Evolutionary conservation across 2,888 invertebrate genomes (phyloP).

Genomic region (Diaphora mendica): DNA sequence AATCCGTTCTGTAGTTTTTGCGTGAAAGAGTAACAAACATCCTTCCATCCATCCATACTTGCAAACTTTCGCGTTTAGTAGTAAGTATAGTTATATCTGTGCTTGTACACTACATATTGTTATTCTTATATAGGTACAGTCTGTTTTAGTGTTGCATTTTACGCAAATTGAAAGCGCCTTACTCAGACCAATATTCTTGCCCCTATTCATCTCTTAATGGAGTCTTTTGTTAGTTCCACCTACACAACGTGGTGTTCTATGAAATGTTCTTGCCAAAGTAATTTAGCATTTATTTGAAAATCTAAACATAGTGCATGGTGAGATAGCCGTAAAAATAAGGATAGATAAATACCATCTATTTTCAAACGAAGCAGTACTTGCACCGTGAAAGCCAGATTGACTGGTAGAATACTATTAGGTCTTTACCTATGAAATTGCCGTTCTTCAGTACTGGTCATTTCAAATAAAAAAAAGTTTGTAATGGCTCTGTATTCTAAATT

Average conservation of each 20-base stretch:
- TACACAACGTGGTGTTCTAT: neutral
- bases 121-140: neutral
- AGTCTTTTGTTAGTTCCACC: constrained; percentile 4
- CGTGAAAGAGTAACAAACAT: too few species aligned
- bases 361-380: too few species aligned
- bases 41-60: too few species aligned
- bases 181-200: constrained; percentile 2
- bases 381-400: too few species aligned
- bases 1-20: too few species aligned
- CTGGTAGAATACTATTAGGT: too few species aligned
- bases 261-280: neutral
- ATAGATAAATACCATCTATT: too few species aligned
- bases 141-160: neutral
- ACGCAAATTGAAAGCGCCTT: constrained; percentile 4
- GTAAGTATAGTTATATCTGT: neutral
- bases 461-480: too few species aligned
- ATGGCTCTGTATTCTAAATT: too few species aligned
- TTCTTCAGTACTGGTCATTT: too few species aligned
- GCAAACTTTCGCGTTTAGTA: too few species aligned
- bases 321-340: neutral
- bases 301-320: neutral
- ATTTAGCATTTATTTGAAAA: neutral
- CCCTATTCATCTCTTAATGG: constrained; percentile 9
- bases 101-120: neutral
- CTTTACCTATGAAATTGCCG: too few species aligned